Evolutionary conservation across 35 echinoderm and acorn worm genomes (phyloP).

Genomic region (Ptychodera flava): DNA sequence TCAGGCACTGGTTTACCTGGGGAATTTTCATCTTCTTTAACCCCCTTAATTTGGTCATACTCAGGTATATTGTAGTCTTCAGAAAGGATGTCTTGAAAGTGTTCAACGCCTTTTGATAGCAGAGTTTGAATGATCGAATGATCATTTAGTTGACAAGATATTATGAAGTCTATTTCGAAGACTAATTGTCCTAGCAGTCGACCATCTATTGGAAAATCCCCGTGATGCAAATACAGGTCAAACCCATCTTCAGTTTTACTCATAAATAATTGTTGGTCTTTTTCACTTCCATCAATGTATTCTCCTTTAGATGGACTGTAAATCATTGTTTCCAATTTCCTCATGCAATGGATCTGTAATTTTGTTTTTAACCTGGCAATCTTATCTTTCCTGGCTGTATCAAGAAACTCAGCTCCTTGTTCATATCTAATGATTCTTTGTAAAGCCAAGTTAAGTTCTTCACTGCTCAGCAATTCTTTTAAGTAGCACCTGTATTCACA

Average conservation of each 20-base stretch:
- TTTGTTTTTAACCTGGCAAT: background rate
- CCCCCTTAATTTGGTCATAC: background rate
- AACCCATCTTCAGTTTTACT: background rate
- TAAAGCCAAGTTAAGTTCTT: background rate
- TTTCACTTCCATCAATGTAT: background rate
- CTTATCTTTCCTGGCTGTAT: background rate
- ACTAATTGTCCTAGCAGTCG: background rate
- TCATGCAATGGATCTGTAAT: background rate
- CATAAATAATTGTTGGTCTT: background rate
- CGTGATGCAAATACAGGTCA: background rate
- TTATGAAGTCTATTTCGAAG: background rate
- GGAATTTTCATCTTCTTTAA: background rate
- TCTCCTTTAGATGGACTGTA: background rate
- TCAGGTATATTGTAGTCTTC: background rate
- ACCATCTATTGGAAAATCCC: background rate
- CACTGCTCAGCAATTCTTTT: background rate
- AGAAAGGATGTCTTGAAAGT: background rate
- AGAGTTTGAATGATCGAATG: background rate
- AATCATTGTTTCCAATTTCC: background rate
- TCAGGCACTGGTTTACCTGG: conserved; percentile 20
- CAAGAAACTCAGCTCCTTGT: background rate
- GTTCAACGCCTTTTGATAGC: background rate
- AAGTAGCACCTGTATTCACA: background rate
- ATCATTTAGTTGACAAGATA: background rate
- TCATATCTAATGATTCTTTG: background rate